Evolutionary conservation across 2,113 vertebrate species (phyloP), one percentile per base, ranked within the genome.

Genomic region (Lota lota): DNA sequence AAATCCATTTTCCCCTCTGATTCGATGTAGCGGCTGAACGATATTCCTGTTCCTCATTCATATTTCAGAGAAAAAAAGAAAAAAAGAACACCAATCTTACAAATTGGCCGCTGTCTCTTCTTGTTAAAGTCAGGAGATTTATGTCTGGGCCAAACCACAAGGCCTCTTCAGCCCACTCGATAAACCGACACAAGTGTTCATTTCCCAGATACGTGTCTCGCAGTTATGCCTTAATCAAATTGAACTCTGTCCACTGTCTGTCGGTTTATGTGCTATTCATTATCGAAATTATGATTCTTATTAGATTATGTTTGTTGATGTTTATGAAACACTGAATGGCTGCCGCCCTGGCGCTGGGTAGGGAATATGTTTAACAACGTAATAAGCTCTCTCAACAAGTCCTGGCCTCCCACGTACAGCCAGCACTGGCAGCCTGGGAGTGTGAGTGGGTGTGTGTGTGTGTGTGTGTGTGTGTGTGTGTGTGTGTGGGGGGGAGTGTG

Each of bases 1-100:
- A 91, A 92, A 92, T 90, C 87, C 67, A 92, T 92, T 91, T 92
- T 90, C 82, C 79, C 76, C 78, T 76, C 85, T 86, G 81, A 92
- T 92, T 90, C 67, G 83, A 90, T 91, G 90, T 85, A 77, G 73
- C 20, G 60, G 79, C 80, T 90, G 83, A 88, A 89, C 83, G 79
- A 69, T 40, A 69, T 75, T 66, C 79, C 79, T 83, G 81, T 78
- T 81, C 79, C 83, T 88, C 79, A 83, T 91, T 89, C 90, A 91
- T 91, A 90, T 92, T 89, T 86, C 79, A 84, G 73, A 73, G 78
- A 70, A n/a, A 18, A 56, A 56, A 56, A 56, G n/a, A 63, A 69
- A 80, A 85, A 83, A 70, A 79, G 84, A 83, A 66, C 83, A 86
- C 89, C 90, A 92, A 92, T 90, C 83, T 80, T 61, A 68, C 80